Evolutionary conservation across 2,113 vertebrate genomes (phyloP).

Genomic region (Phylloscopus trochilus): DNA sequence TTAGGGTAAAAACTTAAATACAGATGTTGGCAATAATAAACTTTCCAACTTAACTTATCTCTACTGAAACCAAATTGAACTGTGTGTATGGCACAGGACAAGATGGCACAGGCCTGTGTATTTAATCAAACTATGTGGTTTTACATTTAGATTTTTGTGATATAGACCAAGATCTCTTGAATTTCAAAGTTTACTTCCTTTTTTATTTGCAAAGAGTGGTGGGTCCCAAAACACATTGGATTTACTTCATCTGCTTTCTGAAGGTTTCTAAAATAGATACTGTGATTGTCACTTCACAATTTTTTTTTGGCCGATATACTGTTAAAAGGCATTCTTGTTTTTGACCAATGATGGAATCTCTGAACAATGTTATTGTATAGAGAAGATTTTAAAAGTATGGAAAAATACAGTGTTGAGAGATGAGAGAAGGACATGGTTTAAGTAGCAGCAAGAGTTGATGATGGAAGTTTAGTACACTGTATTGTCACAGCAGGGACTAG

Average conservation of each 20-base stretch:
- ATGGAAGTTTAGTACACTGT: accelerated
- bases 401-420: not conserved
- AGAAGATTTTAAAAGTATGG: not conserved
- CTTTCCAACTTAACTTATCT: not conserved
- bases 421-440: not conserved
- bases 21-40: not conserved
- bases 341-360: not conserved
- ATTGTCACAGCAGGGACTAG: not conserved
- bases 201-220: not conserved
- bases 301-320: not conserved
- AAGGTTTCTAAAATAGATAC: not conserved
- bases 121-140: not conserved
- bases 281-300: not conserved
- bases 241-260: not conserved
- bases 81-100: not conserved
- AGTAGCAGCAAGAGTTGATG: not conserved
- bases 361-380: not conserved
- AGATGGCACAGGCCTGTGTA: not conserved
- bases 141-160: not conserved
- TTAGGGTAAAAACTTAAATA: not conserved
- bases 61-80: not conserved
- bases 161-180: not conserved
- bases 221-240: not conserved
- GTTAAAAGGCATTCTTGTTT: not conserved
- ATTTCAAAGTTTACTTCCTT: not conserved